Percentiles rank a stretch among this genome's conserved stretches.
Evolutionary conservation across 2,797 vertebrate species (phyloP).

Genomic region (Diplodus puntazzo): DNA sequence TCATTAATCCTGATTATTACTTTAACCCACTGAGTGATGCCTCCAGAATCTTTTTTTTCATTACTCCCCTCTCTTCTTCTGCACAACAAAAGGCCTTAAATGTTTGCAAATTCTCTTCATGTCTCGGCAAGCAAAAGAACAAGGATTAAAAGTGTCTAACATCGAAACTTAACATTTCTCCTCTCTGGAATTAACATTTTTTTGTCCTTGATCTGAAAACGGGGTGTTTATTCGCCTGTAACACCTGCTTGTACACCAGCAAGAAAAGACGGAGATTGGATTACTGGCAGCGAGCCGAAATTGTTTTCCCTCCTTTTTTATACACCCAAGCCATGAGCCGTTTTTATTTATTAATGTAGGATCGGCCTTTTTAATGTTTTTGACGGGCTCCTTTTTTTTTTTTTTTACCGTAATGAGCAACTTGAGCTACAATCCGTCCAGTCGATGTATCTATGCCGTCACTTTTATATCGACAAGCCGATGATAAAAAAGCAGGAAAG

Average conservation of each 20-base stretch:
- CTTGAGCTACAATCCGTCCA: conserved; percentile 58
- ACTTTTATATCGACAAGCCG: conserved; percentile 19
- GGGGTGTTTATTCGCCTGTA: conserved; percentile 11
- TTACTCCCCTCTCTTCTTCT: conserved; percentile 15
- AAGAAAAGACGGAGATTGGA: conserved; percentile 51
- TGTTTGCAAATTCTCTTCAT: conserved; percentile 45
- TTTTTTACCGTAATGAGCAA: conserved; percentile 7
- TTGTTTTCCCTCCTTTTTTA: conserved; percentile 8
- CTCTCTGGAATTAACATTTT: conserved; percentile 64
- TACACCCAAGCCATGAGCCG: conserved; percentile 1
- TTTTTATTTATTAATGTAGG: conserved; percentile 32
- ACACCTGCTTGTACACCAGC: conserved; percentile 61
- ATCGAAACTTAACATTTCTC: conserved; percentile 59
- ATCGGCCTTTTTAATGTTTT: conserved; percentile 18
- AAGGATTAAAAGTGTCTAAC: conserved; percentile 69
- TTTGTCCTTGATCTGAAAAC: conserved; percentile 58
- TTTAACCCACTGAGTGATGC: conserved; percentile 81
- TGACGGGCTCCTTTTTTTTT: conserved; percentile 31
- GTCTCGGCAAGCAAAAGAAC: conserved; percentile 53
- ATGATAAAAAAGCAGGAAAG: conserved; percentile 28
- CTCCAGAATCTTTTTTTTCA: conserved; percentile 37
- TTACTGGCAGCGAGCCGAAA: conserved; percentile 41
- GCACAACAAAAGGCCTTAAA: conserved; percentile 63
- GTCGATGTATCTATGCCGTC: conserved; percentile 4
- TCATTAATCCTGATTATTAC: conserved; percentile 79